Evolutionary conservation across 2,888 invertebrate genomes (phyloP).

Genomic region (Scaptomyza cyrtandrae): DNA sequence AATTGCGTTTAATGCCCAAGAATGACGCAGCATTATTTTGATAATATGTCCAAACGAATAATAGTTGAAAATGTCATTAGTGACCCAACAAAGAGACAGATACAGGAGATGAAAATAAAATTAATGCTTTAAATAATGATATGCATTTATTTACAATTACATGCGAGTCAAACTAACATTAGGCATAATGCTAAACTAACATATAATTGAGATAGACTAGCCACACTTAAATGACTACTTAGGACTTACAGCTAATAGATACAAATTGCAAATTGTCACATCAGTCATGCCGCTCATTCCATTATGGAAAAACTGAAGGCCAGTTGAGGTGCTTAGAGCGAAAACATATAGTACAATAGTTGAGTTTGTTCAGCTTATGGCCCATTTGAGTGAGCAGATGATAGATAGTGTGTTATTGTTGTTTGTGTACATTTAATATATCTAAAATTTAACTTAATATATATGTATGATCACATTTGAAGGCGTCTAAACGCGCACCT

Average conservation of each 20-base stretch:
- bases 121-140: constrained; percentile 41
- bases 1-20: constrained; percentile 1
- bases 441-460: constrained; percentile 40
- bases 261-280: constrained; percentile 63
- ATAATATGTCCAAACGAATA: background rate
- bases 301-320: constrained; percentile 30
- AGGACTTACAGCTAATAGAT: constrained; percentile 60
- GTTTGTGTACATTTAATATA: constrained; percentile 9
- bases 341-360: constrained; percentile 64
- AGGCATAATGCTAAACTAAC: constrained; percentile 52
- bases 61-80: constrained; percentile 40
- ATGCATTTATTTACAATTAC: constrained; percentile 59
- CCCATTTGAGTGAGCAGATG: constrained; percentile 18
- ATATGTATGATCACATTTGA: constrained; percentile 33
- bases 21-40: constrained; percentile 25
- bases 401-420: constrained; percentile 5
- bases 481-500: constrained; percentile 76
- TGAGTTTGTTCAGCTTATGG: constrained; percentile 20
- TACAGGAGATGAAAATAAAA: constrained; percentile 4
- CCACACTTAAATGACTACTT: constrained; percentile 70
- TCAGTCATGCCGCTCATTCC: constrained; percentile 61
- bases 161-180: constrained; percentile 56
- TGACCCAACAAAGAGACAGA: background rate
- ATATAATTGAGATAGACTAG: constrained; percentile 69
- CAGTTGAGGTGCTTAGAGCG: constrained; percentile 11